phyloP scores from a whole-genome alignment of 1,140 invertebrate genomes.

The Ooceraea biroi region DNA sequence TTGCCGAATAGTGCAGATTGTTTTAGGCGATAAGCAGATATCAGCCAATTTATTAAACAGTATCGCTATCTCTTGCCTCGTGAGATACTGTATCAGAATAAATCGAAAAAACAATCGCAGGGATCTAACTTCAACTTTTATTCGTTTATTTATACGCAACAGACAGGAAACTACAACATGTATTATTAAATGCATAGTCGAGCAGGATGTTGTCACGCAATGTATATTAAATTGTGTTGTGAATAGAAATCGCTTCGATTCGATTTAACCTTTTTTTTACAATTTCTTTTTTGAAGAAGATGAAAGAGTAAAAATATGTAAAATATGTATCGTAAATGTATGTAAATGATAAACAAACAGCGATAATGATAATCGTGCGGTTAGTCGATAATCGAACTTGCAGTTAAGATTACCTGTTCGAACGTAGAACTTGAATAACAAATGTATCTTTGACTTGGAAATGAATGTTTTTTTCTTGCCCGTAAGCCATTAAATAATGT shows the following conservation, averaged over 20 bases:
- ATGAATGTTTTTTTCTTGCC: background rate
- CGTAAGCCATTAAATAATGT: background rate
- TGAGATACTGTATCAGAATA: background rate
- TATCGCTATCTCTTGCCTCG: background rate
- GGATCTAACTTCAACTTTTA: too few relatives aligned
- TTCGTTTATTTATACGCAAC: background rate
- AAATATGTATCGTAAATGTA: too few relatives aligned
- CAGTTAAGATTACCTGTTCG: background rate
- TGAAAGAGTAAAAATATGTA: background rate
- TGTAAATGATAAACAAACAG: too few relatives aligned
- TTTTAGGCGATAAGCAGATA: background rate
- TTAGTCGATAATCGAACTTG: background rate
- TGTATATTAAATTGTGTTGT: background rate
- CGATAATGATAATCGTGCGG: background rate
- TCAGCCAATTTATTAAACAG: background rate
- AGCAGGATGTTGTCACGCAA: too few relatives aligned
- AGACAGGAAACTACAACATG: background rate
- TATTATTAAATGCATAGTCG: background rate
- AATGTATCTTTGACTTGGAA: background rate
- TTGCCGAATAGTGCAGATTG: background rate
- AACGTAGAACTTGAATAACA: background rate
- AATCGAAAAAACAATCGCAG: background rate
- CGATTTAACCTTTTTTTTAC: background rate
- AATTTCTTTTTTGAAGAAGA: background rate
- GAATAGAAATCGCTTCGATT: background rate